Evolutionary conservation across 1,140 invertebrate genomes (phyloP).

Genomic region (Drosophila hydei): DNA sequence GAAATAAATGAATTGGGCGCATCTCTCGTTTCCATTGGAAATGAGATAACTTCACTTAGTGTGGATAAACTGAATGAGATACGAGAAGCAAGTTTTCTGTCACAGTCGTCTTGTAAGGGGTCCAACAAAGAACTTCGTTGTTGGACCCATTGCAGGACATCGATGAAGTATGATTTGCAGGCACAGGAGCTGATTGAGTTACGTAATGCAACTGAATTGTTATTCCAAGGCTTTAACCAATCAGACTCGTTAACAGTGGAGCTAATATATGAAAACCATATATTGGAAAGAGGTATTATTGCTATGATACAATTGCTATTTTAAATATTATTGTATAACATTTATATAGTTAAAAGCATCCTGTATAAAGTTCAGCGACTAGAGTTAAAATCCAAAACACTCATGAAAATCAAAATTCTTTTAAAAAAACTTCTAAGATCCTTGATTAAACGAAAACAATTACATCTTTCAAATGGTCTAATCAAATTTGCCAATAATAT

Average conservation of each 20-base stretch:
- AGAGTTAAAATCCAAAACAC: constrained; percentile 1
- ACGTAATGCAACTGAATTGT: background rate
- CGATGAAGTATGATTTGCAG: background rate
- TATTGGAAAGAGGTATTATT: constrained; percentile 19
- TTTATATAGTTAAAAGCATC: constrained; percentile 35
- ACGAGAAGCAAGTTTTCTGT: background rate
- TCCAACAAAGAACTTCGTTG: constrained; percentile 23
- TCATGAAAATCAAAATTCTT: constrained; percentile 26
- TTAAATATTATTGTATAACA: background rate
- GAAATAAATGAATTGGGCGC: background rate
- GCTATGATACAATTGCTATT: too few relatives aligned
- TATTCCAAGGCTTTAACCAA: background rate
- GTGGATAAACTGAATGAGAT: background rate
- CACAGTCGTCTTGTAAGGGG: constrained; percentile 24
- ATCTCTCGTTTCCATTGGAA: constrained; percentile 12
- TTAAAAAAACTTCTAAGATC: constrained; percentile 18
- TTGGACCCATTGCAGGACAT: constrained; percentile 35
- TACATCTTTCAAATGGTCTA: background rate
- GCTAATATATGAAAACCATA: background rate
- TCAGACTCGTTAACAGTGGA: background rate
- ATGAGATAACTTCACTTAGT: constrained; percentile 14
- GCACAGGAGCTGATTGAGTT: background rate
- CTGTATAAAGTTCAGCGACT: constrained; percentile 17
- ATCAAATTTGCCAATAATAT: background rate
- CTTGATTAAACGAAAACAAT: constrained; percentile 10